Base-by-base conservation (phyloP, 1,140 invertebrate genomes). In the Diplogasteroides magnus region DNA sequence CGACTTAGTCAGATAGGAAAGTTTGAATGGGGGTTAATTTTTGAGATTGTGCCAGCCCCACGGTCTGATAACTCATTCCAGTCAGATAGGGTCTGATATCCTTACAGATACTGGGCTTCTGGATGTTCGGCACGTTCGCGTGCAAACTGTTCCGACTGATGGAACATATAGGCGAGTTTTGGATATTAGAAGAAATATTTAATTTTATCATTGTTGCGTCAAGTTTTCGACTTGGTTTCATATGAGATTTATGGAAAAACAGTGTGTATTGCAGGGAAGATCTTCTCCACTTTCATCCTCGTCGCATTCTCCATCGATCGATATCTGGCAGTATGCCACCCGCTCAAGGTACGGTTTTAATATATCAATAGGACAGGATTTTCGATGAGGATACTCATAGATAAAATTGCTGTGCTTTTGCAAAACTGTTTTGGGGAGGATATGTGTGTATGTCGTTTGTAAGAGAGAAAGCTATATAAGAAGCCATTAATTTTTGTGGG, bases 271-370 rank as follows among this genome's bases (percentile, higher is more conserved):
- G 76, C 80, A 6, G 79, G 77, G 0, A 57, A 74, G 31, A 67
- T 68, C 26, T 69, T 81, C 31, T 77, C 74, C 27, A 81, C 80
- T 28, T 81, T 81, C 62, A 75, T 81, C 14, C 74, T 77, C 1
- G 77, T 78, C 0, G 77, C 77, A 14, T 78, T 80, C 64, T 66
- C 71, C 0, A 77, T 71, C 56, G 79, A 81, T 65, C 72, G 79
- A 15, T 81, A 80, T 64, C 62, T 74, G 2, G 71, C 78, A 25
- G 79, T 81, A 32, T 82, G 78, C 56, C 80, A 81, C 70, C 79
- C 79, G 0, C 68, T 73, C 28, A 73, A 64, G 55, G 70, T 68
- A 68, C 31, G 67, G 75, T 61, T 26, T n/a, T n/a, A n/a, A n/a
- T n/a, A n/a, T n/a, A n/a, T n/a, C n/a, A n/a, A n/a, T n/a, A n/a